Conservation (phyloP, 2,797 vertebrate species). For the Chloroceryle amazona region DNA sequence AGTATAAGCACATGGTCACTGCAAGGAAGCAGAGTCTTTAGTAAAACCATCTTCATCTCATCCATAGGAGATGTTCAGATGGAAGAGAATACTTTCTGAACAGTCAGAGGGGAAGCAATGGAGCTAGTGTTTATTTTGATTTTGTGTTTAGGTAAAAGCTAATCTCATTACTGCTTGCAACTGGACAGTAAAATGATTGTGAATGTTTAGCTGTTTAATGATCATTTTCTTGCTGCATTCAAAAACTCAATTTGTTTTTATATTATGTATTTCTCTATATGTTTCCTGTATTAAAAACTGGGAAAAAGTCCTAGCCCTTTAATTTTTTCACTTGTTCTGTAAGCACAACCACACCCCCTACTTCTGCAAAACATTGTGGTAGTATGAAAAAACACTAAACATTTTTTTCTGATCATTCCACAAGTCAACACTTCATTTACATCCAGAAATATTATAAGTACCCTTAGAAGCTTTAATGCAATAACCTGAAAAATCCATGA, state of each 20-base stretch:
- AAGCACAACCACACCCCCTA: fast-evolving
- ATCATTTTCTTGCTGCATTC: background rate
- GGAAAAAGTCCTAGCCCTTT: background rate
- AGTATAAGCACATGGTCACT: fast-evolving
- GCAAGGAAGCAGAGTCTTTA: background rate
- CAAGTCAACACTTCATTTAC: background rate
- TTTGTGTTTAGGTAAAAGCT: background rate
- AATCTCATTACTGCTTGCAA: background rate
- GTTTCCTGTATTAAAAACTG: background rate
- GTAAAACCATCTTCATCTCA: background rate
- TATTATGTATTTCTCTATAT: background rate
- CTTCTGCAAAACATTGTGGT: background rate
- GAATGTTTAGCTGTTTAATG: background rate
- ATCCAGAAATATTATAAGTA: background rate
- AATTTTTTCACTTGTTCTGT: background rate
- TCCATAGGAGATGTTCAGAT: background rate
- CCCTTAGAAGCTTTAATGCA: background rate
- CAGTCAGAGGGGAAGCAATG: background rate
- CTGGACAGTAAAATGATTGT: background rate
- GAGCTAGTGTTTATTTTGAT: background rate
- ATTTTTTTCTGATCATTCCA: background rate
- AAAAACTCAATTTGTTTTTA: background rate
- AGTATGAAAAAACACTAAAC: background rate
- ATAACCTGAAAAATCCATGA: background rate
- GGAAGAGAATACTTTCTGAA: background rate